A percentile compares a stretch with the other conserved stretches of the same genome.
These are phyloP conservation scores for Sycophila sp. DNA, from an alignment of 1,140 invertebrate species.

Conservation along the genomic window DNA sequence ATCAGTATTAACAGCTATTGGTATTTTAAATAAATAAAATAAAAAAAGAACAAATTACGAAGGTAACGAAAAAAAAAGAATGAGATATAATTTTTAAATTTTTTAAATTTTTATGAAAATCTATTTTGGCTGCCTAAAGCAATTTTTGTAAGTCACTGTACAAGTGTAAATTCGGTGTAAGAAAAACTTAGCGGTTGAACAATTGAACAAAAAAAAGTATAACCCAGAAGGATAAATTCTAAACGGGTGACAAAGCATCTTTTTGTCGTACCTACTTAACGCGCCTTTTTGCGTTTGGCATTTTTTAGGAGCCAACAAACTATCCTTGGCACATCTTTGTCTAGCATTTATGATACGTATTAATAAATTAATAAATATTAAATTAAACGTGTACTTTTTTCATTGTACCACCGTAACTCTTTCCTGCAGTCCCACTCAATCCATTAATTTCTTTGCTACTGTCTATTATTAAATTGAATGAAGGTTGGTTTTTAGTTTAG, in stretches of 20 bases:
- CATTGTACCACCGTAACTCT: no score
- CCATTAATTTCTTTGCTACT: no score
- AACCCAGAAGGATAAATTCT: conserved; percentile 13
- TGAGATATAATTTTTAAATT: conserved; percentile 46
- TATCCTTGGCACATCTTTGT: conserved; percentile 63
- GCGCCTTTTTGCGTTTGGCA: conserved; percentile 49
- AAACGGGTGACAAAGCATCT: no score
- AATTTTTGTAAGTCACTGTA: conserved; percentile 45
- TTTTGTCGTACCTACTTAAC: conserved; percentile 43
- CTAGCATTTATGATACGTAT: conserved; percentile 60
- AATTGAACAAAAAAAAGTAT: conserved; percentile 14
- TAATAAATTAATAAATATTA: conserved; percentile 57
- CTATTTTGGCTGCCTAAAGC: conserved; percentile 55
- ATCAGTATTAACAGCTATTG: conserved; percentile 61
- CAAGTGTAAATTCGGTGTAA: conserved; percentile 41
- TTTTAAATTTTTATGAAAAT: conserved; percentile 48
- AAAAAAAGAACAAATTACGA: conserved; percentile 1
- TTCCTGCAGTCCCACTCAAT: no score
- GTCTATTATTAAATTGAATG: no score
- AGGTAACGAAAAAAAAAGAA: neutral
- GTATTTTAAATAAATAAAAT: conserved; percentile 52
- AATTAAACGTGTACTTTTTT: conserved; percentile 10
- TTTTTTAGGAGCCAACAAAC: conserved; percentile 55
- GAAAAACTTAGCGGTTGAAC: conserved; percentile 10
- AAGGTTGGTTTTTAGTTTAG: neutral